Base-by-base conservation (phyloP, 1,140 invertebrate species). In the Papilio aristodemus region DNA sequence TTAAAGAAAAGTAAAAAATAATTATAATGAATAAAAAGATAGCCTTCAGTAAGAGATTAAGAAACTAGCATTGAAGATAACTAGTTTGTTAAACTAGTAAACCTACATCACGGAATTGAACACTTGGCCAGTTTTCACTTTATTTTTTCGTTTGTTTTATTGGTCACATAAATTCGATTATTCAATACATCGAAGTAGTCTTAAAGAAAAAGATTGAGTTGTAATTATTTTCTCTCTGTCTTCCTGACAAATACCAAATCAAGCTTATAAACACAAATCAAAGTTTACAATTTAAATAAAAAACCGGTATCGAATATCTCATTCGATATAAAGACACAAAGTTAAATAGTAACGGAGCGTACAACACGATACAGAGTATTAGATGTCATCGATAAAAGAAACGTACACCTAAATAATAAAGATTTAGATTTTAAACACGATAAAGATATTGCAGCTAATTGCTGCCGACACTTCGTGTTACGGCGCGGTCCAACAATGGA, bases 401-500 rank as follows among this genome's bases (percentile, higher is more conserved):
- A 37, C 17, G 38, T 68, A 58, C 22, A 59, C 38, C 32, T 27
- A 68, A 27, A 59, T 54, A 67, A 72, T 72, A 72, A 67, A 70
- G 69, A 38, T 41, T 57, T 68, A 73, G 81, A 78, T 80, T 73
- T 71, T 74, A 69, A 73, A 69, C 68, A 50, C 67, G 73, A 85
- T 85, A 85, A 75, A 79, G 77, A 76, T 73, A 74, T 80, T 72
- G 68, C 74, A 59, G 57, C 71, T 84, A 85, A 85, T 84, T 85
- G 73, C 69, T 68, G 60, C 57, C 50, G 57, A 73, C 73, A 81
- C 78, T 74, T 76, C 69, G 62, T 63, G 67, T 78, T 77, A 75
- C 36, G 14, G 14, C 71, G 70, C 58, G 14, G 38, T 25, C 9
- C 70, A 76, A 81, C 76, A 83, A 79, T 81, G 71, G 70, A 62